Evolutionary conservation across 2,797 vertebrate species (phyloP).

Genomic region (Babyrousa celebensis): DNA sequence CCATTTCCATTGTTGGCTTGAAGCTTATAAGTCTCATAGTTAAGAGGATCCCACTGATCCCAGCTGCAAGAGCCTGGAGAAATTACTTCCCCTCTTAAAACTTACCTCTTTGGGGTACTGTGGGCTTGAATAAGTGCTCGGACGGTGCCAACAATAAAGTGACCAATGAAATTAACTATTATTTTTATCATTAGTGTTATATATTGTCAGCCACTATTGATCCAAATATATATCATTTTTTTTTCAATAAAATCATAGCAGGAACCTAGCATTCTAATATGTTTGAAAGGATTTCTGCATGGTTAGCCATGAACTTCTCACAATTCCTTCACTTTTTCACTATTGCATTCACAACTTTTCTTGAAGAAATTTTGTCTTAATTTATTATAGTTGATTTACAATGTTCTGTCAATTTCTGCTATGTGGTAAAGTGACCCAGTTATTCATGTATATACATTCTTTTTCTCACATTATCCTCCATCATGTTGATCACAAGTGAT

Average conservation of each 20-base stretch:
- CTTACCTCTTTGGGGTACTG: neutral
- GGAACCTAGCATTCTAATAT: neutral
- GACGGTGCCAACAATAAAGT: neutral
- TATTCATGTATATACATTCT: too few species aligned
- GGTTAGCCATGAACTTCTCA: neutral
- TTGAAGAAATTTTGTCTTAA: constrained; percentile 40
- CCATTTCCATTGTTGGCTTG: neutral
- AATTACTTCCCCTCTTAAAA: neutral
- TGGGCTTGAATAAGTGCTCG: constrained; percentile 32
- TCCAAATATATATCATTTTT: neutral
- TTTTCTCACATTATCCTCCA: too few species aligned
- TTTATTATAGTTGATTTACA: too few species aligned
- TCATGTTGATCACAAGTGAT: too few species aligned
- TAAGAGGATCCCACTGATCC: neutral
- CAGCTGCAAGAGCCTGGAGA: neutral
- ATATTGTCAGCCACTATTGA: neutral
- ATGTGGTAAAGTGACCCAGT: too few species aligned
- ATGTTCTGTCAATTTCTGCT: too few species aligned
- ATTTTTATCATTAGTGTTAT: constrained; percentile 4
- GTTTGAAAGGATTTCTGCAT: neutral
- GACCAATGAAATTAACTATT: neutral
- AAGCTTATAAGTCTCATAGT: neutral
- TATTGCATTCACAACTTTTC: neutral
- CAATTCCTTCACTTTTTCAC: neutral
- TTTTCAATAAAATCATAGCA: neutral